A percentile compares a stretch with the other conserved stretches of the same genome.
Conservation (phyloP, 2,113 vertebrate species). For the Mastomys natalensis region DNA sequence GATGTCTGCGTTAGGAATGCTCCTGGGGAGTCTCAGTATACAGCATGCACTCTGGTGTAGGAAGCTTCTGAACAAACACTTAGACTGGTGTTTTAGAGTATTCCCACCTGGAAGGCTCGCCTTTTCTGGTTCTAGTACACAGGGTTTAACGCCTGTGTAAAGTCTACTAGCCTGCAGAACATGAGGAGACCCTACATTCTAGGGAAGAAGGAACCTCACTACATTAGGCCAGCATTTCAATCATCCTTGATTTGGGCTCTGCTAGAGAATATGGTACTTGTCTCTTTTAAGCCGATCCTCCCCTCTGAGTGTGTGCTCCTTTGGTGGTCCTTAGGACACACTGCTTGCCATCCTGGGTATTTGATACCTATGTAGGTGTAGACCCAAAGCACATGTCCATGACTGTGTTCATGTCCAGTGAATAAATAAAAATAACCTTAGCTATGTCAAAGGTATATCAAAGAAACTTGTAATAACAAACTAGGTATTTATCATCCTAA, state of each 20-base stretch:
- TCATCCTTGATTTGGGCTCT: background rate
- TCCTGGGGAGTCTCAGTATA: background rate
- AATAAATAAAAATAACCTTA: background rate
- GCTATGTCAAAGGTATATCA: background rate
- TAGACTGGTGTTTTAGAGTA: background rate
- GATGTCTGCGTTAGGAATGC: background rate
- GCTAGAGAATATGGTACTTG: background rate
- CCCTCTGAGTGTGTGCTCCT: background rate
- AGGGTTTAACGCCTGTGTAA: background rate
- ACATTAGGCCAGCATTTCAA: background rate
- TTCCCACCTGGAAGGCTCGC: background rate
- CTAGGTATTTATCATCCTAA: background rate
- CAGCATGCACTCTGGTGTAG: background rate
- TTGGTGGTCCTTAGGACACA: background rate
- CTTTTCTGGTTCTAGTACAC: background rate
- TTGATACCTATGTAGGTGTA: background rate
- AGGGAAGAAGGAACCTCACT: constrained; percentile 14
- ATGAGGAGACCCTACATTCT: background rate
- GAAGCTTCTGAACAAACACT: background rate
- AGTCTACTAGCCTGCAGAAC: too few relatives aligned
- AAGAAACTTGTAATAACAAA: background rate
- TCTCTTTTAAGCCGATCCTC: background rate
- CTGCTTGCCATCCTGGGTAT: background rate
- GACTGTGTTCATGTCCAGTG: background rate
- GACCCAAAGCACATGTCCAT: background rate